Evolutionary conservation across 2,888 invertebrate genomes (phyloP), one percentile per base, ranked within the genome.

Genomic region (Willowsia nigromaculata): DNA sequence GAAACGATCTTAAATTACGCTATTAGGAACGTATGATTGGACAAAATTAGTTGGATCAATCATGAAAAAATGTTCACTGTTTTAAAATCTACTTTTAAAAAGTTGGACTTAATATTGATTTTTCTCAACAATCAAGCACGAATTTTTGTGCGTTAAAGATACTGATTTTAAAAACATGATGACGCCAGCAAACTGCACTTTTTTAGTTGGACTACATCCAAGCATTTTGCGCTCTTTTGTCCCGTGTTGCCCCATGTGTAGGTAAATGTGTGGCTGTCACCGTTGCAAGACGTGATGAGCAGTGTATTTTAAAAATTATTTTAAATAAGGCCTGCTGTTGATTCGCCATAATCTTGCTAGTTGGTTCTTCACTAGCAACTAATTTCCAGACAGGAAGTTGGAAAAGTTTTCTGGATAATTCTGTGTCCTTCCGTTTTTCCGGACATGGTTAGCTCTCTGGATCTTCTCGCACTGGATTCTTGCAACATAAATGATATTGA

Each of bases 291-390:
- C 59, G 83, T 22, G 18, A 30, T 25, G 78, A 25, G 25, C 33
- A 47, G 74, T 74, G 25, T 80, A n/a, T 76, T 83, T 62, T 85
- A 13, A 30, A 7, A 30, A 30, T 83, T 78, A 71, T 56, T 87
- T 59, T 81, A 50, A 50, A 80, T 87, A 78, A 87, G 87, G 87
- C 87, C 56, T 87, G 87, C 71, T 71, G 71, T 43, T 65, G 59
- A 82, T 74, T 40, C 33, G 43, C 43, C 30, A 74, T 82, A 74
- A 88, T 82, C 6, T 5, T 82, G 50, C 74, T 76, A 76, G 76
- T 76, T 82, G 56, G 82, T 88, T 43, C 22, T 76, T 30, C 18
- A 33, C 71, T 74, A 40, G 11, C 71, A 18, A 22, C 15, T 13
- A n/a, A 33, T 30, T 30, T 65, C 30, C 65, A 4, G 33, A 30